These are phyloP conservation scores for Lydus trimaculatus DNA, from an alignment of 2,888 invertebrate species.

Conservation along the genomic window DNA sequence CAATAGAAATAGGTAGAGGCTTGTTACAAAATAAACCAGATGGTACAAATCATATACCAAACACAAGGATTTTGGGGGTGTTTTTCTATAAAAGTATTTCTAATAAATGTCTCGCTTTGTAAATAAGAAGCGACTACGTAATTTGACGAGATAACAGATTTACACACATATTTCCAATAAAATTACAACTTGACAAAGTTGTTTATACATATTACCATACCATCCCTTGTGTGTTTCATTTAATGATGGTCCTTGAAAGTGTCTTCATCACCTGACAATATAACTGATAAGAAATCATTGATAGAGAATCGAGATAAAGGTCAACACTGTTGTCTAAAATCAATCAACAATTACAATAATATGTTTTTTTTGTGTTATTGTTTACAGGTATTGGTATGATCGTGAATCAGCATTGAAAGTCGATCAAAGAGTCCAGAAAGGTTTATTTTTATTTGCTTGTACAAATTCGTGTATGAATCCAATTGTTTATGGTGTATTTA, in stretches of 20 bases:
- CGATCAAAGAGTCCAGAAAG: slow-evolving; percentile 82
- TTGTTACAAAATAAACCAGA: too few relatives aligned
- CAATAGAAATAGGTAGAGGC: too few relatives aligned
- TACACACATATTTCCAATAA: slow-evolving; percentile 1
- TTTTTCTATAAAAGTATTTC: too few relatives aligned
- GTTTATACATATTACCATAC: slow-evolving; percentile 17
- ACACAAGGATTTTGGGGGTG: too few relatives aligned
- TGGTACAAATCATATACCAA: too few relatives aligned
- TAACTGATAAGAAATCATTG: slow-evolving; percentile 17
- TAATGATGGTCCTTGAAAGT: slow-evolving; percentile 39
- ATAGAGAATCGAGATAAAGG: slow-evolving; percentile 9
- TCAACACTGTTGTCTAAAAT: slow-evolving; percentile 1
- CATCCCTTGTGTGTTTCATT: slow-evolving; percentile 15
- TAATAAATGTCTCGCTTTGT: too few relatives aligned
- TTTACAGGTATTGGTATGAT: slow-evolving; percentile 82
- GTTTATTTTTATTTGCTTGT: slow-evolving; percentile 92
- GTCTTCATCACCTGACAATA: slow-evolving; percentile 12
- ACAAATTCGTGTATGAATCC: slow-evolving; percentile 98
- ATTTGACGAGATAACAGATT: slow-evolving; percentile 11
- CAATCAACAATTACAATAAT: neutral
- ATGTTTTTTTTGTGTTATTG: slow-evolving; percentile 11
- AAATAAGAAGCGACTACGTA: slow-evolving; percentile 9
- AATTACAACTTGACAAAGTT: slow-evolving; percentile 20
- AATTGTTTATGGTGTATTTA: slow-evolving; percentile 91
- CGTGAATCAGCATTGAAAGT: slow-evolving; percentile 72